phyloP scores from a whole-genome alignment of 1,140 invertebrate genomes.

The Aphelinus atriplicis region DNA sequence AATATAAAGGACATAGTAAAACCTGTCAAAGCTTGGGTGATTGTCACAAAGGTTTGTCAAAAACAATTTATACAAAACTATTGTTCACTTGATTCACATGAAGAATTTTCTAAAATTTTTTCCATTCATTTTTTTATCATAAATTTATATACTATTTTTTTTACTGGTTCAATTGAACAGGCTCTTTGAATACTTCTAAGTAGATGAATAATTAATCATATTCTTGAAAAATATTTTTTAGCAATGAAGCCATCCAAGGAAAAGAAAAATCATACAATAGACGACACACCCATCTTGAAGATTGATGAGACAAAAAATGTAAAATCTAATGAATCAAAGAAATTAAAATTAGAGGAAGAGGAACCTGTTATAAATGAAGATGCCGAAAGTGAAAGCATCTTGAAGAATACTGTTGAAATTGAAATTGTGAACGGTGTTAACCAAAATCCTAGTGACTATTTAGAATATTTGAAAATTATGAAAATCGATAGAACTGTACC shows the following conservation, averaged over 20 bases:
- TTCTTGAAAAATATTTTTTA: slow-evolving; percentile 15
- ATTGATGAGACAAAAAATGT: background rate
- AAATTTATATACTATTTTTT: no score
- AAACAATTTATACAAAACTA: no score
- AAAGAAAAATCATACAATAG: slow-evolving; percentile 7
- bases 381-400: slow-evolving; percentile 26
- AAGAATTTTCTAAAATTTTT: no score
- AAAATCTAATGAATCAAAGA: slow-evolving; percentile 21
- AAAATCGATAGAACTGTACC: slow-evolving; percentile 28
- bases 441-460: slow-evolving; percentile 30
- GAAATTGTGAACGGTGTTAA: slow-evolving; percentile 37
- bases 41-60: no score
- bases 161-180: no score
- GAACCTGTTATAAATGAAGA: slow-evolving; percentile 29
- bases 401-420: slow-evolving; percentile 27
- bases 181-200: no score
- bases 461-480: slow-evolving; percentile 21
- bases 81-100: no score
- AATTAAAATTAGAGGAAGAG: slow-evolving; percentile 21
- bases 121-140: no score
- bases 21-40: slow-evolving; percentile 4
- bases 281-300: slow-evolving; percentile 20
- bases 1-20: slow-evolving; percentile 39
- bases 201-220: background rate
- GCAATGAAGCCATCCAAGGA: slow-evolving; percentile 22